Evolutionary conservation across 2,888 invertebrate species (phyloP), one percentile per base, ranked within the genome.

Genomic region (Hipparchia semele): DNA sequence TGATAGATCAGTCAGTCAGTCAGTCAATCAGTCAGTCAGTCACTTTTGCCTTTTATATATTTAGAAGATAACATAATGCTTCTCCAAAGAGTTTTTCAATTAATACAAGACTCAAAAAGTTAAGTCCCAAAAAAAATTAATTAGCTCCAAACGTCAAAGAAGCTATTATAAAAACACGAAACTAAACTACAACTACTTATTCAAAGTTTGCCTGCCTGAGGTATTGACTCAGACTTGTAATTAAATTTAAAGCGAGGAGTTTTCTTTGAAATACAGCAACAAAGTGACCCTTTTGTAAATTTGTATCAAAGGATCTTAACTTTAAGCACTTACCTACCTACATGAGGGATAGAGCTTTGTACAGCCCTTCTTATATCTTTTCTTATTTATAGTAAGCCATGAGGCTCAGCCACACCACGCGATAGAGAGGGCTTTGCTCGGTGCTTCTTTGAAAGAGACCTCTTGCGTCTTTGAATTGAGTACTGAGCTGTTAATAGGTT

Each of bases 181-280:
- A 46, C 58, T 56, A 6, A 13, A 46, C 13, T 56, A 67, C 45
- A 46, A 67, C 67, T 46, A 56, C 56, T 67, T 56, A n/a, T 56
- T 6, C 10, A 53, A 65, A 65, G 65, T 65, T 65, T 6, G 5
- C 64, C 49, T 39, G 54, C 56, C 58, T 1, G 9, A 67, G 67
- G 58, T 56, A 67, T 67, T 67, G 58, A 67, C 56, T 58, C 5
- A 46, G 58, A 67, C 58, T 67, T 56, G 46, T 46, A 67, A 67
- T 67, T 67, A 56, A 67, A 67, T 67, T 67, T 56, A 58, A 58
- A 45, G n/a, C 45, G 45, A 9, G 56, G 46, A 67, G 46, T 13
- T 67, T 67, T 58, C 66, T 58, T 58, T 46, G 51, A 65, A 65
- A 51, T 53, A 23, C 51, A 65, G 65, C 65, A 33, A 65, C 65